Percentiles rank a stretch among this genome's conserved stretches.
phyloP scores from a whole-genome alignment of 2,888 invertebrate species.

The Eristalis tenax region DNA sequence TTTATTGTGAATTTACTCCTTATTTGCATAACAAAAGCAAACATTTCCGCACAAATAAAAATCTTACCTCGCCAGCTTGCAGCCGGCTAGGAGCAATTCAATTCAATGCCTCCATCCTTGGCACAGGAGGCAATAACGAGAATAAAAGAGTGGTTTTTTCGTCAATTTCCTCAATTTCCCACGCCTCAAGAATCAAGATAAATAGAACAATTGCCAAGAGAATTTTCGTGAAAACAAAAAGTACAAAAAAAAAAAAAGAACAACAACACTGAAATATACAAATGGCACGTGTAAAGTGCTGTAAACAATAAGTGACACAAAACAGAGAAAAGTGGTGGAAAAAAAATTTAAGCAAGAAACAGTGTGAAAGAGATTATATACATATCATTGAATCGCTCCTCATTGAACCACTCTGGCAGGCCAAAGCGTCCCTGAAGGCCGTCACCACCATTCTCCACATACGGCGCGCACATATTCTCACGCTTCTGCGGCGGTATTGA shows the following conservation, averaged over 20 bases:
- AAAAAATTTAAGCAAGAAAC: constrained; percentile 54
- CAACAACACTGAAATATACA: neutral
- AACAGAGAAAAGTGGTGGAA: neutral
- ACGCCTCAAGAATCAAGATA: neutral
- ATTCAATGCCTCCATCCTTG: neutral
- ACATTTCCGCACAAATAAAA: neutral
- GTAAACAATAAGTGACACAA: constrained; percentile 15
- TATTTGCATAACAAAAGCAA: neutral
- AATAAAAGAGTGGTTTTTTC: neutral
- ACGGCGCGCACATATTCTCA: constrained; percentile 82
- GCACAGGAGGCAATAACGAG: neutral
- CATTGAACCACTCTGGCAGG: constrained; percentile 82
- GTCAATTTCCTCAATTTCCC: neutral
- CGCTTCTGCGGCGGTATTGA: constrained; percentile 81
- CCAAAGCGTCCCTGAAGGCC: constrained; percentile 76
- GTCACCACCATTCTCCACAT: constrained; percentile 78
- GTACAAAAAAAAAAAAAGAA: constrained; percentile 8
- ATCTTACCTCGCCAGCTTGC: neutral
- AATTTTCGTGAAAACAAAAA: constrained; percentile 11
- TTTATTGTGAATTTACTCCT: neutral
- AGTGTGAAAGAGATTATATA: constrained; percentile 70
- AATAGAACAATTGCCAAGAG: constrained; percentile 54
- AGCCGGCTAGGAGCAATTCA: neutral
- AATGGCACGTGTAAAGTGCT: neutral
- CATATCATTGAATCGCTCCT: constrained; percentile 80